A percentile compares a stretch with the other conserved stretches of the same genome.
These are phyloP conservation scores for Latrodectus geometricus DNA, from an alignment of 1,140 invertebrate genomes.

Conservation along the genomic window DNA sequence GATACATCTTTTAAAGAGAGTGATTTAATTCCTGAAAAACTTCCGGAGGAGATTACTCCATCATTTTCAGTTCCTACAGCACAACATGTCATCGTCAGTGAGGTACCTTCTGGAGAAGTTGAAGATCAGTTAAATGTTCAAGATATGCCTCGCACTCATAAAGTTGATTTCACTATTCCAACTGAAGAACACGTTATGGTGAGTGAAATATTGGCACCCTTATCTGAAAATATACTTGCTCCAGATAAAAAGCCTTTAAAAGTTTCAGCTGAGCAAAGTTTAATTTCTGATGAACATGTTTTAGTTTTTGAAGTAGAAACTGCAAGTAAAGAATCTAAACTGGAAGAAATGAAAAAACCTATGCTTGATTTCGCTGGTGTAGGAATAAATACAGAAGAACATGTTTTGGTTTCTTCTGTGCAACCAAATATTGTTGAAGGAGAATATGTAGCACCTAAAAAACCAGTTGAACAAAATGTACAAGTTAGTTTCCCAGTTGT, in stretches of 20 bases:
- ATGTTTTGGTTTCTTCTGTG: slow-evolving; percentile 50
- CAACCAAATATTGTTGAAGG: slow-evolving; percentile 55
- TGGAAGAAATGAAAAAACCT: slow-evolving; percentile 53
- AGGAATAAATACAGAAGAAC: slow-evolving; percentile 54
- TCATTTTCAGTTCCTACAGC: slow-evolving; percentile 56
- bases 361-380: slow-evolving; percentile 33
- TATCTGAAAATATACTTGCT: slow-evolving; percentile 34
- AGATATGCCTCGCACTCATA: slow-evolving; percentile 29
- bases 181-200: slow-evolving; percentile 55
- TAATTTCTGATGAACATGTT: slow-evolving; percentile 60
- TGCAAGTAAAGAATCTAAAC: slow-evolving; percentile 56
- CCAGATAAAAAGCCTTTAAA: slow-evolving; percentile 51
- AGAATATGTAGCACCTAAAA: slow-evolving; percentile 28
- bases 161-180: slow-evolving; percentile 49
- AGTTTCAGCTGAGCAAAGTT: slow-evolving; percentile 53
- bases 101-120: slow-evolving; percentile 44
- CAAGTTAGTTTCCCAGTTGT: slow-evolving; percentile 46
- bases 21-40: slow-evolving; percentile 28
- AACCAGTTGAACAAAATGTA: slow-evolving; percentile 22
- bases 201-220: slow-evolving; percentile 34
- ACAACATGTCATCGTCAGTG: slow-evolving; percentile 57
- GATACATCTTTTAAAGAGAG: slow-evolving; percentile 56
- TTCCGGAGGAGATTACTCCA: slow-evolving; percentile 47
- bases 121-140: slow-evolving; percentile 52
- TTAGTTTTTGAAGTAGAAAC: slow-evolving; percentile 61